phyloP scores from a whole-genome alignment of 2,797 vertebrate species.

The Silurus lanzhouensis region DNA sequence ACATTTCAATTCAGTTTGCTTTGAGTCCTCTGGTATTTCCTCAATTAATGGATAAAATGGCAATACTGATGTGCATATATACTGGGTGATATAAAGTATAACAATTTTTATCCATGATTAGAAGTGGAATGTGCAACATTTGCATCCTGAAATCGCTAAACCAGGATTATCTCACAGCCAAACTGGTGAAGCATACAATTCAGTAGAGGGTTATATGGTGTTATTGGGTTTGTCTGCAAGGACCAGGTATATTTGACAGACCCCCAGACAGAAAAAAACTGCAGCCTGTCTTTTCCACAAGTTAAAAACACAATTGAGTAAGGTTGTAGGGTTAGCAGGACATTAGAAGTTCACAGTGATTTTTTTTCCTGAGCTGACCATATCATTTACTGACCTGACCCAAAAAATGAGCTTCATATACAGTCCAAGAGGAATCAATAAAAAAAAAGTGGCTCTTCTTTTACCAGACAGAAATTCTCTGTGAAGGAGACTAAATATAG shows the following conservation, averaged over 20 bases:
- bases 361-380: neutral
- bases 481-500: neutral
- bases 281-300: neutral
- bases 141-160: constrained; percentile 9
- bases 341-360: neutral
- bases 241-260: neutral
- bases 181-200: neutral
- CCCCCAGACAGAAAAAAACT: neutral
- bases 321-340: neutral
- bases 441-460: neutral
- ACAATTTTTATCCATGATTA: neutral
- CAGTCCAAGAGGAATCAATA: neutral
- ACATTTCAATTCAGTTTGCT: neutral
- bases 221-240: neutral
- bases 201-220: neutral
- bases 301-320: neutral
- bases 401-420: neutral
- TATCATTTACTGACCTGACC: constrained; percentile 11
- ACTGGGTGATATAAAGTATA: constrained; percentile 1
- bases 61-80: neutral
- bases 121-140: constrained; percentile 5
- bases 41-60: constrained; percentile 11
- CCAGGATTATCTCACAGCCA: neutral
- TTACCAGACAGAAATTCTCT: neutral
- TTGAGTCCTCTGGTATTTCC: neutral